Base-by-base conservation (phyloP, 1,140 invertebrate species). In the Drosophila persimilis region DNA sequence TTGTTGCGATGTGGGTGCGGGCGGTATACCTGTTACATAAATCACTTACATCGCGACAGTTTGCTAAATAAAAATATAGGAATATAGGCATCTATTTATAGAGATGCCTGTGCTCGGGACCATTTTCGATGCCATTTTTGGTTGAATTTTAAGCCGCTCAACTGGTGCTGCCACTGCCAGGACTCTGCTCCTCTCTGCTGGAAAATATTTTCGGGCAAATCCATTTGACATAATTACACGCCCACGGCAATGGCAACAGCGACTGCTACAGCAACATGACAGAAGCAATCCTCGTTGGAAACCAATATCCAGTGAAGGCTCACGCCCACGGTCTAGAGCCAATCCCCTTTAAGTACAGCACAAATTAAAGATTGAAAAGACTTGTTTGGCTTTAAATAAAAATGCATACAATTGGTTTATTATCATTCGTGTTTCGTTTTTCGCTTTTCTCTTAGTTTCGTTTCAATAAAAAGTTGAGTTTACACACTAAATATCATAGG, bases 331-430 rank as follows among this genome's bases (percentile, higher is more conserved):
- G 24, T 0, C n/a, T 15, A n/a, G 0, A 11, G 3, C 31, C 35
- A 39, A 39, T 48, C 20, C 13, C 46, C 15, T 24, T n/a, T 48
- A 48, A 48, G 22, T 48, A 48, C 46, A 24, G 13, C 13, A 22
- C 4, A 31, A 66, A 31, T 39, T 43, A 31, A 56, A n/a, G 29
- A 26, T 29, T 15, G 5, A 24, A 6, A 39, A 15, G 7, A 5
- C 6, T 9, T n/a, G 35, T 24, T 31, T 17, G 4, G 67, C 74
- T 76, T 63, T 59, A 70, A 83, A 77, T 80, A 66, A 69, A 84
- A 84, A 85, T 80, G 64, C 64, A 86, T 78, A 75, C 72, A 67
- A 72, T 85, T 76, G 65, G 55, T 85, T 80, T 81, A 85, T 73
- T 74, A 70, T 53, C 54, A 52, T 69, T 76, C 66, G 54, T 41